Evolutionary conservation across 2,797 vertebrate species (phyloP).

Genomic region (Gila robusta): DNA sequence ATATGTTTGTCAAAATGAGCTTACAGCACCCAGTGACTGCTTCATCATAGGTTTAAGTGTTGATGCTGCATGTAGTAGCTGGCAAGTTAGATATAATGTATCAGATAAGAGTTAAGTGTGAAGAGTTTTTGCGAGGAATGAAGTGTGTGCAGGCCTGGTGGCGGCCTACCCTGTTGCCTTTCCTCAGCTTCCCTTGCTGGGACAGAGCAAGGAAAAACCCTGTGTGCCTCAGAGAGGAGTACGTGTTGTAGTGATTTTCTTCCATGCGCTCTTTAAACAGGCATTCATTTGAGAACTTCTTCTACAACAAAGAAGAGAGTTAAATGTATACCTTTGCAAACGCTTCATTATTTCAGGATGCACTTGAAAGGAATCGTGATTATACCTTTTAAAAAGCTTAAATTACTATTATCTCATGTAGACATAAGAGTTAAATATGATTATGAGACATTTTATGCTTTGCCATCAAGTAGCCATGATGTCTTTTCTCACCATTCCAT

Average conservation of each 20-base stretch:
- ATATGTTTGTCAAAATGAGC: background rate
- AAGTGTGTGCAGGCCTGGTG: slow-evolving; percentile 76
- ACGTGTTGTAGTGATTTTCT: slow-evolving; percentile 80
- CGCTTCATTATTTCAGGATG: background rate
- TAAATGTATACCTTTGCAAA: background rate
- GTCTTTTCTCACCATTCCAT: slow-evolving; percentile 67
- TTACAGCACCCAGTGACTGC: background rate
- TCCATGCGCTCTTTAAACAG: slow-evolving; percentile 76
- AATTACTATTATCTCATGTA: background rate
- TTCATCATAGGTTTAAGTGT: background rate
- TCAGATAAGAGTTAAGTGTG: background rate
- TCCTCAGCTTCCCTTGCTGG: slow-evolving; percentile 68
- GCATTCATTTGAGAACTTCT: slow-evolving; percentile 73
- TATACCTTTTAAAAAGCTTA: background rate
- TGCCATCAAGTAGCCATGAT: background rate
- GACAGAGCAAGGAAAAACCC: slow-evolving; percentile 75
- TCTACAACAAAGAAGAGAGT: slow-evolving; percentile 61
- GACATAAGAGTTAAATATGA: background rate
- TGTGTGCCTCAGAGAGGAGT: slow-evolving; percentile 70
- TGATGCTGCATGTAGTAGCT: background rate
- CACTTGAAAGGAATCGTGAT: background rate
- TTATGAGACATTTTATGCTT: background rate
- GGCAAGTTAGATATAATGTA: background rate
- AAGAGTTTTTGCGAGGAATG: slow-evolving; percentile 65
- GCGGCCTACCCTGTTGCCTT: slow-evolving; percentile 62